A percentile compares a stretch with the other conserved stretches of the same genome.
phyloP scores from a whole-genome alignment of 2,888 invertebrate genomes.

The Sinohyriopsis cumingii region DNA sequence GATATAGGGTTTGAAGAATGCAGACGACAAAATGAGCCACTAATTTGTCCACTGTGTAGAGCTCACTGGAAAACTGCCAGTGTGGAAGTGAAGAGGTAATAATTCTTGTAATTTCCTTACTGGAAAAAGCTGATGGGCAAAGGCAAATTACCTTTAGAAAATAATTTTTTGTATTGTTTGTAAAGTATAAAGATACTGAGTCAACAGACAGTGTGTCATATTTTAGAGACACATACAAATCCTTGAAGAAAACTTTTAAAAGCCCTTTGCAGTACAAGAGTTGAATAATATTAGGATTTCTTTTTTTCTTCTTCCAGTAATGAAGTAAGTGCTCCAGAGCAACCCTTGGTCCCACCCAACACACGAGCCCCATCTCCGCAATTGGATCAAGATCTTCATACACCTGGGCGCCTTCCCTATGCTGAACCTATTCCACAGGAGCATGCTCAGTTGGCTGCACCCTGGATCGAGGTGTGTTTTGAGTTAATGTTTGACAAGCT shows the following conservation, averaged over 20 bases:
- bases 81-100: conserved; percentile 57
- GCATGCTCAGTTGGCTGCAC: conserved; percentile 51
- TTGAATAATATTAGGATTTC: too few species aligned
- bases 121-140: not conserved
- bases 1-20: conserved; percentile 72
- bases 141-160: too few species aligned
- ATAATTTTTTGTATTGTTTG: too few species aligned
- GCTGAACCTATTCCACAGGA: conserved; percentile 66
- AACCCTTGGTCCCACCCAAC: conserved; percentile 52
- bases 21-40: conserved; percentile 66
- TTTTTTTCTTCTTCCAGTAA: conserved; percentile 14
- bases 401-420: conserved; percentile 52
- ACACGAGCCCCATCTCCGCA: conserved; percentile 59
- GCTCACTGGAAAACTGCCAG: conserved; percentile 65
- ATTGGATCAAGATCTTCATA: conserved; percentile 22
- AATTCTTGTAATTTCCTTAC: not conserved
- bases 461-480: conserved; percentile 64
- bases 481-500: not conserved
- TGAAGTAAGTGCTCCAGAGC: conserved; percentile 30
- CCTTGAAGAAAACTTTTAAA: too few species aligned
- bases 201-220: too few species aligned
- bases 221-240: too few species aligned
- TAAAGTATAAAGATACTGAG: too few species aligned
- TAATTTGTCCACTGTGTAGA: conserved; percentile 73
- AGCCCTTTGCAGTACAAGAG: too few species aligned